Evolutionary conservation across 2,888 invertebrate species (phyloP).

Genomic region (Drosophila macrospina): DNA sequence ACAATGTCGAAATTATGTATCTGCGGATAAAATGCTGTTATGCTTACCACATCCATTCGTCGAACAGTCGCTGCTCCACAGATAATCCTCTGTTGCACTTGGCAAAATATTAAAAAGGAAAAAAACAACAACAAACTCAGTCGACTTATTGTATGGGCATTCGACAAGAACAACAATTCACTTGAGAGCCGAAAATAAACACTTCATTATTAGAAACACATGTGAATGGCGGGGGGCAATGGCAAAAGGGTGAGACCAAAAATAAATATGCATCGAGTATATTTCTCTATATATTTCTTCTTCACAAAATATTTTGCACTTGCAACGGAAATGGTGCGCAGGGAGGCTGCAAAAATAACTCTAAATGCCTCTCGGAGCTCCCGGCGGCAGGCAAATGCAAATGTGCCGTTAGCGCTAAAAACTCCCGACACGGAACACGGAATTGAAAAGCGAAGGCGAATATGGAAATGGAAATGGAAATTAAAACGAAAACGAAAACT

Average conservation of each 20-base stretch:
- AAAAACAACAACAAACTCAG: conserved; percentile 1
- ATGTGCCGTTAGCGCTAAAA: conserved; percentile 48
- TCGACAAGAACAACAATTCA: conserved; percentile 49
- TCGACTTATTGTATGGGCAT: conserved; percentile 4
- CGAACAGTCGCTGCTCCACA: conserved; percentile 1
- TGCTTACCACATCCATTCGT: conserved; percentile 41
- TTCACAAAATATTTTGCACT: conserved; percentile 27
- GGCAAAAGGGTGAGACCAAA: conserved; percentile 37
- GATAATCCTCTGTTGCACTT: conserved; percentile 47
- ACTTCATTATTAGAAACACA: conserved; percentile 78
- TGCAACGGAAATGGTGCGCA: conserved; percentile 54
- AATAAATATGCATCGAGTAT: conserved; percentile 41
- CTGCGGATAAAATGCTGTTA: conserved; percentile 36
- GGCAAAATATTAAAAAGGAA: conserved; percentile 27
- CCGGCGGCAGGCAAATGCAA: conserved; percentile 39
- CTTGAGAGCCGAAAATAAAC: conserved; percentile 73
- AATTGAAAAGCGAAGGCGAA: conserved; percentile 13
- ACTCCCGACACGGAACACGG: conserved; percentile 22
- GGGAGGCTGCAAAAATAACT: conserved; percentile 14
- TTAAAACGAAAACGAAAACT: conserved; percentile 37
- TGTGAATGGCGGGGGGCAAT: conserved; percentile 37
- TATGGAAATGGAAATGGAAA: too few species aligned
- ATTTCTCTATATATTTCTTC: conserved; percentile 1
- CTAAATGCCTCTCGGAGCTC: conserved; percentile 7
- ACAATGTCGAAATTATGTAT: conserved; percentile 33